phyloP scores from a whole-genome alignment of 2,113 vertebrate genomes.

The Ranitomeya imitator region DNA sequence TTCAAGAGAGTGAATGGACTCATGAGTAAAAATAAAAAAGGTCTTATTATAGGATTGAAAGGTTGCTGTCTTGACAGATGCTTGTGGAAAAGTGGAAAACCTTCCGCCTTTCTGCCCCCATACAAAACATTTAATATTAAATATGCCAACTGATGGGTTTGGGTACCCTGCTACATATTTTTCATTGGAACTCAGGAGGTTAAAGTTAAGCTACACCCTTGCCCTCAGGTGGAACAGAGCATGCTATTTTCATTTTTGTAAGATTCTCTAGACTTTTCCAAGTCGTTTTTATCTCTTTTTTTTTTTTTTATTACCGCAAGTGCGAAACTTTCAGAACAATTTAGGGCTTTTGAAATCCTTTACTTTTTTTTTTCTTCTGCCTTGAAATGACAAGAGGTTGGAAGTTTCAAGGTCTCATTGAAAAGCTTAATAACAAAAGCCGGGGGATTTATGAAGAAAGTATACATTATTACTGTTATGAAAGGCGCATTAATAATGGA shows the following conservation, averaged over 20 bases:
- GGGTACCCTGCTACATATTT: background rate
- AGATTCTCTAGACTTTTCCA: background rate
- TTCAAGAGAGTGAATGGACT: too few species aligned
- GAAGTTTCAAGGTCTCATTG: constrained; percentile 70
- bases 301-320: background rate
- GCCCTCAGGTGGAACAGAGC: too few species aligned
- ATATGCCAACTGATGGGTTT: background rate
- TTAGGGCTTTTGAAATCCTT: constrained; percentile 13
- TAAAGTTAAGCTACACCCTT: background rate
- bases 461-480: constrained; percentile 81
- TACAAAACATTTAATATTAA: too few species aligned
- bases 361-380: constrained; percentile 15
- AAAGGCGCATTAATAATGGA: constrained; percentile 74
- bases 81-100: too few species aligned
- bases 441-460: constrained; percentile 70
- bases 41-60: too few species aligned
- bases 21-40: too few species aligned
- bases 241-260: too few species aligned
- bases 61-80: too few species aligned
- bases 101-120: too few species aligned
- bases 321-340: background rate
- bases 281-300: background rate
- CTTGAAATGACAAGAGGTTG: constrained; percentile 63
- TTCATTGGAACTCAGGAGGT: background rate
- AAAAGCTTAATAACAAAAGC: constrained; percentile 82